These are phyloP conservation scores for Python bivittatus DNA, from an alignment of 2,113 vertebrate genomes.

Conservation along the genomic window DNA sequence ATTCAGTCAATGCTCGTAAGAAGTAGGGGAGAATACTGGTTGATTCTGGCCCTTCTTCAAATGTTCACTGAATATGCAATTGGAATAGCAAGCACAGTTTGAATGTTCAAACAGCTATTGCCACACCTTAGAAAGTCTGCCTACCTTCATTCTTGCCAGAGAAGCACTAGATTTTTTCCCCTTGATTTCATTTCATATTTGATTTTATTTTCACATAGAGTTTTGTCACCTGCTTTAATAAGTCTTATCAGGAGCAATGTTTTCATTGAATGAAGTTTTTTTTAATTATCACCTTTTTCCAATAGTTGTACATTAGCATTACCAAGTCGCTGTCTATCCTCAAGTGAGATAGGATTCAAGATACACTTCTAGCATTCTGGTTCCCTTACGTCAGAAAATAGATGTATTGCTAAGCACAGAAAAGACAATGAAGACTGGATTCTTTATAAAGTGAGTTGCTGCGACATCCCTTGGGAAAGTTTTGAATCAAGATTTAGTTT, in stretches of 20 bases:
- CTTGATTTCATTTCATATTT: neutral
- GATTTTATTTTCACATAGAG: neutral
- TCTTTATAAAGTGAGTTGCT: neutral
- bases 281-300: neutral
- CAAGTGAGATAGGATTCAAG: neutral
- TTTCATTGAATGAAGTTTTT: neutral
- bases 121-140: too few species aligned
- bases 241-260: neutral
- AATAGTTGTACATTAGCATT: neutral
- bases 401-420: neutral
- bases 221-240: neutral
- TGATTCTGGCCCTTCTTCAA: neutral
- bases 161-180: neutral
- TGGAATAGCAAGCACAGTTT: neutral
- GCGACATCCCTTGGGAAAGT: neutral
- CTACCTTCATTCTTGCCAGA: neutral
- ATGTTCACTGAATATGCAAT: neutral
- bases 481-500: neutral
- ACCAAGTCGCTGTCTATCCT: neutral
- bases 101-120: neutral
- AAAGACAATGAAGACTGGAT: neutral
- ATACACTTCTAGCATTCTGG: neutral
- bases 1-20: neutral
- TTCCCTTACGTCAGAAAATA: neutral
- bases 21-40: neutral